Evolutionary conservation across 2,888 invertebrate species (phyloP), one percentile per base, ranked within the genome.

Genomic region (Caradrina kadenii): DNA sequence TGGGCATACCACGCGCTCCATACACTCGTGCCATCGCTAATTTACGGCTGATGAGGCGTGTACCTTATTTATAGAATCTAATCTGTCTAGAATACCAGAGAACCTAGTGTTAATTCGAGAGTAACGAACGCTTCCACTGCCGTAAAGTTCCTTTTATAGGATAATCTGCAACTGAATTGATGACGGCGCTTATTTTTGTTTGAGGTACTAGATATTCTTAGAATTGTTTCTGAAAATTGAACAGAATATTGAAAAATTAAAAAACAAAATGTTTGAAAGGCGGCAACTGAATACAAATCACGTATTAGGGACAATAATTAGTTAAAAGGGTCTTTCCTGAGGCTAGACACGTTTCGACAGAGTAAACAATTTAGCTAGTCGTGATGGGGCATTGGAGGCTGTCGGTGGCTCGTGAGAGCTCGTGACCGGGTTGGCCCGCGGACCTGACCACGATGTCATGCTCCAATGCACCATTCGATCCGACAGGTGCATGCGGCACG

Each of bases 401-500:
- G 84, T 70, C 74, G 80, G 72, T 76, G 76, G 76, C 83, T 89
- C 88, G 89, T 87, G 89, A 90, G 88, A 82, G 64, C 62, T 81
- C 80, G 70, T 83, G 84, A 82, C 84, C 86, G 85, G 80, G 68
- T 52, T 67, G 78, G 70, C 68, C 82, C 80, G 79, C 83, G 83
- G 84, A 90, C 90, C 89, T 89, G 88, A 86, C 88, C 83, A 86
- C 86, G 83, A 83, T 80, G 91, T 88, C 88, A 92, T 86, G 94
- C 90, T 91, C 86, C 87, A 90, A 73, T 89, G 92, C 87, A 63
- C 89, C 86, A 89, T 93, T 93, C 89, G 92, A 88, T 89, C 82
- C 91, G 92, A 90, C 95, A 95, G 93, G 94, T 94, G 94, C 82
- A 87, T 85, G 82, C 74, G 68, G 79, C 80, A 78, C 74, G 76